Percentiles rank a stretch among this genome's conserved stretches.
Conservation (phyloP, 2,888 invertebrate genomes). For the Mylabris sibirica region DNA sequence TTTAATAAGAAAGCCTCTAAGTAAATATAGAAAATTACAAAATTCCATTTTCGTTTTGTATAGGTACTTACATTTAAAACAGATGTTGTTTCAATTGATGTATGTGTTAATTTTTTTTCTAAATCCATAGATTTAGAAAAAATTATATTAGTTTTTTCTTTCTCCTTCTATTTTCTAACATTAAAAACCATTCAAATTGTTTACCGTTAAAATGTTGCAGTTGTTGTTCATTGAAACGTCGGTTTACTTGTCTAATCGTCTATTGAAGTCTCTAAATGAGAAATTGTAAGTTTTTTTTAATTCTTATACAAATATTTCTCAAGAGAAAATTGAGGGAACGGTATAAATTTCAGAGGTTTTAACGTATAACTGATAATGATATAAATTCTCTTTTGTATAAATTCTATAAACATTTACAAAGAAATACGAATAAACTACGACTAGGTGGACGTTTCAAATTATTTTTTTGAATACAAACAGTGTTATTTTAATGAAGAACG, state of each 20-base stretch:
- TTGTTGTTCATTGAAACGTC: neutral
- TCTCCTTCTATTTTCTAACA: neutral
- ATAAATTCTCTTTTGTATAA: no score
- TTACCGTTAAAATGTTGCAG: constrained; percentile 5
- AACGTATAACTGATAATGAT: no score
- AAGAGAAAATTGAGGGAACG: neutral
- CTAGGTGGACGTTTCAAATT: neutral
- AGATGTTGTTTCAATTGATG: neutral
- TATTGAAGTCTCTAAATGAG: neutral
- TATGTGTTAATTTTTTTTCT: neutral
- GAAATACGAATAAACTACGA: no score
- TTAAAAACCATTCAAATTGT: neutral
- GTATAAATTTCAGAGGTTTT: no score
- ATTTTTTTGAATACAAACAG: neutral
- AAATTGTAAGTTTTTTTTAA: neutral
- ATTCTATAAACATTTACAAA: no score
- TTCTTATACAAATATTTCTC: neutral
- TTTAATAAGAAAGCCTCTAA: constrained; percentile 8
- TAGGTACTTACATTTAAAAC: neutral
- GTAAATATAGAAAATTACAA: constrained; percentile 6
- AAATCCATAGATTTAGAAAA: neutral
- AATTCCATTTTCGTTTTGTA: constrained; percentile 2
- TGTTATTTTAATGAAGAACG: neutral
- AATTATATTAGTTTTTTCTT: neutral
- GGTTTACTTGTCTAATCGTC: neutral